These are phyloP conservation scores for Saguinus imperator DNA, from an alignment of 2,113 vertebrate species.

Conservation along the genomic window DNA sequence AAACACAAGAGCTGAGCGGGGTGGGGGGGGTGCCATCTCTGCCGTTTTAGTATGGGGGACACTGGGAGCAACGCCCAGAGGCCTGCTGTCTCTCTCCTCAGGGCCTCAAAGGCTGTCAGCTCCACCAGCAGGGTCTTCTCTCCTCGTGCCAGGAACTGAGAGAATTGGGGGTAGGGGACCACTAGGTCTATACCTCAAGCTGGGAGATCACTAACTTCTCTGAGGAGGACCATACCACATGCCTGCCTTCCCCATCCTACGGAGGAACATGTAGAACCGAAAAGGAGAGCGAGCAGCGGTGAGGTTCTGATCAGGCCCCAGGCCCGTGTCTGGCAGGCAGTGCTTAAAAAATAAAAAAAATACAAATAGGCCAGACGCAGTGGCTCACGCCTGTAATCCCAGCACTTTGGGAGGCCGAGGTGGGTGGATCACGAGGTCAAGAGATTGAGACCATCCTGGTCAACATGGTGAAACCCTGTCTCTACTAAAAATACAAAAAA, in stretches of 20 bases:
- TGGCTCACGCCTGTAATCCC: no score
- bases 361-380: not conserved
- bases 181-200: not conserved
- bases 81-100: not conserved
- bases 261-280: not conserved
- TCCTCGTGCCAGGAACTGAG: not conserved
- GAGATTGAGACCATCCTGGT: no score
- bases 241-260: not conserved
- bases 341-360: conserved; percentile 14
- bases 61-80: not conserved
- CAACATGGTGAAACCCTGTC: no score
- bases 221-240: not conserved
- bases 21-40: not conserved
- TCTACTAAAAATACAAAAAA: no score
- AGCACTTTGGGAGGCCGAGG: no score
- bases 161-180: not conserved
- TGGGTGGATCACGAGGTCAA: no score
- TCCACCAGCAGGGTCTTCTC: not conserved
- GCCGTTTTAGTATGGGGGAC: no score
- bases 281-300: not conserved
- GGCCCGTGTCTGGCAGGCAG: not conserved
- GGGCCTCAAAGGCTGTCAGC: not conserved
- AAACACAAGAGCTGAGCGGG: not conserved
- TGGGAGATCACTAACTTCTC: not conserved
- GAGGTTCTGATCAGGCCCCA: not conserved